Conservation (phyloP, 2,797 vertebrate genomes). For the Notamacropus eugenii region DNA sequence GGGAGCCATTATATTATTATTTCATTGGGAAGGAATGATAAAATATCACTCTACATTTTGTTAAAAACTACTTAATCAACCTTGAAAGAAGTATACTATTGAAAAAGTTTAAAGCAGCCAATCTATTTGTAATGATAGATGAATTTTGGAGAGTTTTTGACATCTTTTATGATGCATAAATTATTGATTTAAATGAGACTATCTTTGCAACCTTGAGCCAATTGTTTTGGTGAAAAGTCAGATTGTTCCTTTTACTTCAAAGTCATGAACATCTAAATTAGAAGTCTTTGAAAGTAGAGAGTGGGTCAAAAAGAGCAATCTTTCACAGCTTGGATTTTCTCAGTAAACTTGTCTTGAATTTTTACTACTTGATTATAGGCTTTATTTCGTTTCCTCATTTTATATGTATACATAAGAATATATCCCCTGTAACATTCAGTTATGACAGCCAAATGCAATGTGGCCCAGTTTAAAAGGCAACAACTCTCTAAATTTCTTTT, state of each 20-base stretch:
- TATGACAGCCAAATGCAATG: constrained; percentile 35
- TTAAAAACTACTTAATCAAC: constrained; percentile 44
- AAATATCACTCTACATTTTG: constrained; percentile 36
- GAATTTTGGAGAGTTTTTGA: constrained; percentile 39
- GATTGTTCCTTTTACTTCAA: constrained; percentile 45
- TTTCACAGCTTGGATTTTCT: background rate
- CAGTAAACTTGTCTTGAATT: background rate
- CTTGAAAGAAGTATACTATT: constrained; percentile 24
- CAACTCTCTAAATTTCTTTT: constrained; percentile 52
- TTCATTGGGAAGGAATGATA: background rate
- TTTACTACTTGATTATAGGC: background rate
- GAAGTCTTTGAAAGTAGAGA: constrained; percentile 22
- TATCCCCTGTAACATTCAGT: constrained; percentile 32
- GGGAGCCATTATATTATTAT: constrained; percentile 4
- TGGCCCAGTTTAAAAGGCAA: constrained; percentile 42
- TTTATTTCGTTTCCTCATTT: constrained; percentile 23
- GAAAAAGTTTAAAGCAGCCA: constrained; percentile 27
- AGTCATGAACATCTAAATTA: constrained; percentile 35
- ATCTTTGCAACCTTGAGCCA: constrained; percentile 36
- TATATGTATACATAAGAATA: background rate
- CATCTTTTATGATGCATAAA: constrained; percentile 31
- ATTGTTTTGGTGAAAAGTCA: constrained; percentile 27
- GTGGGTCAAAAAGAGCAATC: background rate
- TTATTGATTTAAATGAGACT: constrained; percentile 39
- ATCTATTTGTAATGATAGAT: constrained; percentile 50